Conservation (phyloP, 2,113 vertebrate genomes). For the Heterochromis multidens region DNA sequence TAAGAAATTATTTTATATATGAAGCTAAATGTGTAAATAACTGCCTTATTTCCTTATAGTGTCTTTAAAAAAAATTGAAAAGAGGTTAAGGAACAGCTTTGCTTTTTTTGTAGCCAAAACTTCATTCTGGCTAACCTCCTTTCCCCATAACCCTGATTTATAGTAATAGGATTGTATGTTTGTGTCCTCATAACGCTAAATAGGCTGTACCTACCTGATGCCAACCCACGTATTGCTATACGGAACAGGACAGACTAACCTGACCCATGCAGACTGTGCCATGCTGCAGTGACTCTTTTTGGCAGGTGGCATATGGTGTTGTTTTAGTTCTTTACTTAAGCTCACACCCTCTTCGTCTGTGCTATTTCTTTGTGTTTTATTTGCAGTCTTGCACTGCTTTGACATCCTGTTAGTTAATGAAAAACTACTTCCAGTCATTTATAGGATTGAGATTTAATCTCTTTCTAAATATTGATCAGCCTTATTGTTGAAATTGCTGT, state of each 20-base stretch:
- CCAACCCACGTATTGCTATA: not conserved
- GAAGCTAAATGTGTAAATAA: not conserved
- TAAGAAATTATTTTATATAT: not conserved
- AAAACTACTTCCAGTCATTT: not conserved
- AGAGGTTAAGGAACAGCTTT: not conserved
- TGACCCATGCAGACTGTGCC: not conserved
- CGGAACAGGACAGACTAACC: conserved; percentile 24
- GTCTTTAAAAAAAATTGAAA: not conserved
- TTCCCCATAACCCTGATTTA: not conserved
- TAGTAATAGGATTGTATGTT: not conserved
- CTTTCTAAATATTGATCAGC: not conserved
- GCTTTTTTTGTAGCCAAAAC: not conserved
- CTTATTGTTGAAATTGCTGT: not conserved
- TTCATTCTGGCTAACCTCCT: not conserved
- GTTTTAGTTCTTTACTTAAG: not conserved
- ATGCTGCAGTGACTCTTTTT: not conserved
- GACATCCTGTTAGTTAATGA: not conserved
- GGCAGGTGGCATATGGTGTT: conserved; percentile 23
- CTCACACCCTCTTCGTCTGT: not conserved
- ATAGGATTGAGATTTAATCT: not conserved
- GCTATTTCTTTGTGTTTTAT: not conserved
- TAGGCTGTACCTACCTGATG: not conserved
- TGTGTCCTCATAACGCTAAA: not conserved
- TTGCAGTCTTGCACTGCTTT: not conserved
- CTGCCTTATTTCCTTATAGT: not conserved